Evolutionary conservation across 1,140 invertebrate genomes (phyloP).

Genomic region (Hyles euphorbiae): DNA sequence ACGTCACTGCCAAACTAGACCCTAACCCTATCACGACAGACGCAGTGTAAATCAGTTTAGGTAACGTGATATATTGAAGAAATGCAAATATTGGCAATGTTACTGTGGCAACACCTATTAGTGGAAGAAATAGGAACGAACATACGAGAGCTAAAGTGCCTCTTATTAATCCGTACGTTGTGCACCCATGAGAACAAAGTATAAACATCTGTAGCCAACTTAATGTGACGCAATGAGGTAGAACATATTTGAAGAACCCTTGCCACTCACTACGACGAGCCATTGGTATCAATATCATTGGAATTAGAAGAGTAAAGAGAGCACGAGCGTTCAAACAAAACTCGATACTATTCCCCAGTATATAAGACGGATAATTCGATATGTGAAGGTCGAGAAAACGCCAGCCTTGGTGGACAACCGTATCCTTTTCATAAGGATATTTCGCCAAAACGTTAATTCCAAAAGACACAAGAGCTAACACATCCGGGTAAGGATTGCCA

Average conservation of each 20-base stretch:
- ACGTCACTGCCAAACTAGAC: conserved; percentile 77
- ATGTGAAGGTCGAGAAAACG: conserved; percentile 86
- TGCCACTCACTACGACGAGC: conserved; percentile 84
- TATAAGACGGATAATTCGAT: conserved; percentile 87
- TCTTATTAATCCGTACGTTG: conserved; percentile 85
- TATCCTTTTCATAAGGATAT: conserved; percentile 89
- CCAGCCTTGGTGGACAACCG: conserved; percentile 87
- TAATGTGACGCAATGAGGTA: conserved; percentile 90
- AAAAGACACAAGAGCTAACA: conserved; percentile 85
- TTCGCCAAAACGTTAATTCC: conserved; percentile 87
- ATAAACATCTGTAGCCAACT: conserved; percentile 92
- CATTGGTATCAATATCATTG: conserved; percentile 83
- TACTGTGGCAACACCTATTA: conserved; percentile 84
- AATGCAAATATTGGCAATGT: conserved; percentile 84
- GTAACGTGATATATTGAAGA: conserved; percentile 81
- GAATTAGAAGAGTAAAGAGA: conserved; percentile 86
- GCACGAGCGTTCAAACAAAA: conserved; percentile 89
- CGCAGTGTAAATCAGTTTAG: conserved; percentile 78
- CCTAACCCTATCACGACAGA: conserved; percentile 76
- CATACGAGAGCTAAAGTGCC: conserved; percentile 86
- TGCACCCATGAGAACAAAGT: conserved; percentile 86
- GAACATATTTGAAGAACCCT: conserved; percentile 84
- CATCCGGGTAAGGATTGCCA: conserved; percentile 78
- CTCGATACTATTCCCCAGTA: conserved; percentile 87
- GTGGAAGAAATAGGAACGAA: conserved; percentile 84